Base-by-base conservation (phyloP, 2,113 vertebrate genomes). In the Sebastes fasciatus region DNA sequence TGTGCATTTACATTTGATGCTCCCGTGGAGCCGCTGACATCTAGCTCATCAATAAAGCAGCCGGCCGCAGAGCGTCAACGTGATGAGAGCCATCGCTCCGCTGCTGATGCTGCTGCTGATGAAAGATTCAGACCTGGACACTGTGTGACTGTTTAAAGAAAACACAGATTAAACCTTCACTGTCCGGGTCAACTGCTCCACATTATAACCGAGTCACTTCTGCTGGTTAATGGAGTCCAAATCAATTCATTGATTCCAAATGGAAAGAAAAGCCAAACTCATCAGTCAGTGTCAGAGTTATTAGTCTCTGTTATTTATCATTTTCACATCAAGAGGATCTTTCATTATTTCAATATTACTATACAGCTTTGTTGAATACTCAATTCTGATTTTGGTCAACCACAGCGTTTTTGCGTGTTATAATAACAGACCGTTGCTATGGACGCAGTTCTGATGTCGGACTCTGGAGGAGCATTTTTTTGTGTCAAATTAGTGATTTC, bases 11-110 rank as follows among this genome's bases (percentile, higher is more conserved):
- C 76, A 8, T 79, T 14, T 71, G 57, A 58, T 19, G 49, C 19
- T 68, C 23, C 45, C 0, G 58, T 16, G 63, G n/a, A 48, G 65
- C 57, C 8, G 45, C 62, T 1, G 52, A 49, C 74, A 9, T 74
- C 46, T 17, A 34, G 45, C 74, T 82, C 86, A 85, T 88, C 75
- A 88, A 85, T 85, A 85, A 88, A 74, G 86, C 78, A 81, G 49
- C 55, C 1, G 6, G 49, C 55, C 1, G 6, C 46, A 66, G 62
- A 76, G 76, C 19, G 6, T 16, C 7, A 42, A n/a, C 5, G 51
- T 19, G 69, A 21, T 1, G 57, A 46, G 79, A 73, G 81, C 23
- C 51, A 0, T 78, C 64, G 2, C 73, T 77, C 61, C 19, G 68
- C 77, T 69, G 68, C 34, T 34, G 34, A 68, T 23, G 68, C 77